These are phyloP conservation scores for Harpalus rufipes DNA, from an alignment of 2,888 invertebrate species.

Conservation along the genomic window DNA sequence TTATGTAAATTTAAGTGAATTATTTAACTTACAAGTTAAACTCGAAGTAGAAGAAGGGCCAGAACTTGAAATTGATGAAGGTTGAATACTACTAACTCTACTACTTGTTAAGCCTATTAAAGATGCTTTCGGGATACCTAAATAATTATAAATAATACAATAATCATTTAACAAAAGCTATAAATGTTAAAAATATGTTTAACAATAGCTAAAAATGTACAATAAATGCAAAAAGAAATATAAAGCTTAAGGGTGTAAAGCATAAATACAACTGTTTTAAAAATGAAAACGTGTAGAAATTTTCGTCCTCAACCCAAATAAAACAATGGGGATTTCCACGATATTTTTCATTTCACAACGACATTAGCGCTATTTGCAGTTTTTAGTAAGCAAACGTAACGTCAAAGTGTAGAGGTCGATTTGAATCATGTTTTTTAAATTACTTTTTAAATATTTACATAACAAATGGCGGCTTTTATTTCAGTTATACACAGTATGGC, in stretches of 20 bases:
- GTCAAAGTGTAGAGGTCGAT: no score
- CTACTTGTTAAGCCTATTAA: conserved; percentile 88
- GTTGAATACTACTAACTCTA: conserved; percentile 83
- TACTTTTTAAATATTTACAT: no score
- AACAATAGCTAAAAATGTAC: conserved; percentile 1
- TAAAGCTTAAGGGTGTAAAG: neutral
- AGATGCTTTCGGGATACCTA: conserved; percentile 90
- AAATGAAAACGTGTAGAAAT: neutral
- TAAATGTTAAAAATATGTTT: neutral
- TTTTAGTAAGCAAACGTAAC: no score
- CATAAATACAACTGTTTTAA: neutral
- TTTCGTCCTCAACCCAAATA: neutral
- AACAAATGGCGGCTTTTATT: no score
- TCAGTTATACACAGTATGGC: no score
- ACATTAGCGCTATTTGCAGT: no score
- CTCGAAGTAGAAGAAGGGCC: conserved; percentile 85
- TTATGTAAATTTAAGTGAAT: conserved; percentile 36
- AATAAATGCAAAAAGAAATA: neutral
- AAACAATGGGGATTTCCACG: neutral
- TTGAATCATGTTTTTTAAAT: no score
- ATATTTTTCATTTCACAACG: no score
- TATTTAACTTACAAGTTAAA: conserved; percentile 80
- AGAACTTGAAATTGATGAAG: conserved; percentile 85
- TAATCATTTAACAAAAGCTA: neutral
- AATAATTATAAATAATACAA: conserved; percentile 56